phyloP scores from a whole-genome alignment of 1,140 invertebrate species.

The Meloidogyne floridensis region DNA sequence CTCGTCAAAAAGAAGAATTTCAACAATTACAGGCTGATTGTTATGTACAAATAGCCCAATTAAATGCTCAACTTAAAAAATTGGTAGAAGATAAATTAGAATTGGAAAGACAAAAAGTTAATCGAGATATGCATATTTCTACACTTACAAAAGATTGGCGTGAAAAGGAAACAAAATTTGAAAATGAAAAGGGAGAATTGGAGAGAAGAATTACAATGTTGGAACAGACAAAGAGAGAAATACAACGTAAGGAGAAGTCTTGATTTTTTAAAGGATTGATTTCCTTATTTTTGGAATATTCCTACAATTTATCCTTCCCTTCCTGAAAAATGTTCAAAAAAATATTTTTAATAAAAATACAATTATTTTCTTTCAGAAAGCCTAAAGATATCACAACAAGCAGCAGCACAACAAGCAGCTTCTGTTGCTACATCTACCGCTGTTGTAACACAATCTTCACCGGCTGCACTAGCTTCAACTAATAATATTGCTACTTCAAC shows the following conservation, averaged over 20 bases:
- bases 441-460: background rate
- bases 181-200: constrained; percentile 29
- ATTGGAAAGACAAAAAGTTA: constrained; percentile 36
- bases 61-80: constrained; percentile 22
- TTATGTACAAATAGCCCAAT: constrained; percentile 13
- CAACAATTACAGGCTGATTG: constrained; percentile 27
- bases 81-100: constrained; percentile 30
- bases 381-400: constrained; percentile 35
- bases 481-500: background rate
- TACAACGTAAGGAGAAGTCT: constrained; percentile 21
- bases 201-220: constrained; percentile 35
- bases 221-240: constrained; percentile 37
- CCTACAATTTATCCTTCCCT: background rate
- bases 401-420: background rate
- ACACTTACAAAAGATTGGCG: constrained; percentile 40
- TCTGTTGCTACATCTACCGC: background rate
- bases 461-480: background rate
- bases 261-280: background rate
- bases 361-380: constrained; percentile 32
- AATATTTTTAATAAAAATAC: no score
- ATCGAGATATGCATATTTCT: constrained; percentile 29
- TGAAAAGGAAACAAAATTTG: constrained; percentile 37
- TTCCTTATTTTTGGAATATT: no score
- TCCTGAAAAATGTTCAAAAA: no score
- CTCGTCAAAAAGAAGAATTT: constrained; percentile 17